A percentile compares a stretch with the other conserved stretches of the same genome.
These are phyloP conservation scores for Meliscaeva auricollis DNA, from an alignment of 2,888 invertebrate genomes.

Conservation along the genomic window DNA sequence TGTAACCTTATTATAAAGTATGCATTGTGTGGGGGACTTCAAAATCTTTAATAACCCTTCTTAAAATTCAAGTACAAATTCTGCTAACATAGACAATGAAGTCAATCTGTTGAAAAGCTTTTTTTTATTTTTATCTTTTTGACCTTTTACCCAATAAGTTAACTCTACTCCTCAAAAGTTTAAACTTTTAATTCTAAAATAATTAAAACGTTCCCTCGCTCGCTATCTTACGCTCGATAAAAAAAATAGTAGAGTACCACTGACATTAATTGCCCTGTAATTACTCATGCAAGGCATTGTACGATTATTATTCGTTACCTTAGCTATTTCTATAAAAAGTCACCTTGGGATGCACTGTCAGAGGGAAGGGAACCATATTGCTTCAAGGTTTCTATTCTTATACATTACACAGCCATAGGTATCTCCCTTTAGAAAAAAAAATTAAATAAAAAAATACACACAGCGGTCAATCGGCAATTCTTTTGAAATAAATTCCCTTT, in stretches of 20 bases:
- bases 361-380: slow-evolving; percentile 11
- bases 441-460: neutral
- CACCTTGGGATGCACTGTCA: slow-evolving; percentile 33
- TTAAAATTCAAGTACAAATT: too few species aligned
- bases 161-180: slow-evolving; percentile 12
- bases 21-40: too few species aligned
- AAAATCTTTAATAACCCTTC: too few species aligned
- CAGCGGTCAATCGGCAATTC: slow-evolving; percentile 56
- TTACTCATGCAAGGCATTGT: slow-evolving; percentile 35
- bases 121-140: neutral
- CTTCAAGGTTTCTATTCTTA: slow-evolving; percentile 52
- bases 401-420: slow-evolving; percentile 5
- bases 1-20: too few species aligned
- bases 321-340: slow-evolving; percentile 23
- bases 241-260: slow-evolving; percentile 3
- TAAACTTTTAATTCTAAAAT: slow-evolving; percentile 23
- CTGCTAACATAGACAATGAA: too few species aligned
- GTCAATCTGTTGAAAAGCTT: too few species aligned
- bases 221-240: slow-evolving; percentile 11
- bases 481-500: slow-evolving; percentile 60
- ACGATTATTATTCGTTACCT: slow-evolving; percentile 35
- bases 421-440: neutral
- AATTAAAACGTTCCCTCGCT: slow-evolving; percentile 34
- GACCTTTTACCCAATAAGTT: slow-evolving; percentile 20
- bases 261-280: slow-evolving; percentile 57